Percentiles rank a stretch among this genome's conserved stretches.
phyloP scores from a whole-genome alignment of 2,113 vertebrate species.

The Plecotus auritus region DNA sequence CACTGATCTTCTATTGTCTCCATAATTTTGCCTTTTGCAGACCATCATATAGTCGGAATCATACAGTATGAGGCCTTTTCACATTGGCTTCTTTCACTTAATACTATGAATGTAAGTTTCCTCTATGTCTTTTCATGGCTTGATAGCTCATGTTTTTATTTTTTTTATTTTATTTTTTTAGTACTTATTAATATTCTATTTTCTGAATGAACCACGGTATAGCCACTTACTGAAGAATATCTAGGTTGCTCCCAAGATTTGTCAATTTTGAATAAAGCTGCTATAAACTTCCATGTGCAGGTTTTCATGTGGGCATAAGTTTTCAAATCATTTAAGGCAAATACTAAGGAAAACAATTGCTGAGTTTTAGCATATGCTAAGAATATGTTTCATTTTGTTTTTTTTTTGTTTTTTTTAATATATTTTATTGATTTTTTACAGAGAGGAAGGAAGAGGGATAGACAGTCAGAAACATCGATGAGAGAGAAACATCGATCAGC shows the following conservation, averaged over 20 bases:
- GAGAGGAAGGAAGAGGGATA: no score
- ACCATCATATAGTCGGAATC: not conserved
- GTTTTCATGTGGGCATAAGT: not conserved
- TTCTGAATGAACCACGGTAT: not conserved
- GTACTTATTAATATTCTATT: not conserved
- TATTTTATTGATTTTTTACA: no score
- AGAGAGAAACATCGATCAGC: no score
- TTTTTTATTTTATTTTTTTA: not conserved
- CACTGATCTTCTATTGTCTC: not conserved
- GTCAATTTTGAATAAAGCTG: not conserved
- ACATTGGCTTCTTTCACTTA: not conserved
- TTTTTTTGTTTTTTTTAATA: no score
- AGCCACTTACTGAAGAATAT: not conserved
- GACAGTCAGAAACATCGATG: no score
- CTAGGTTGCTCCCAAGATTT: not conserved
- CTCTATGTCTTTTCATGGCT: not conserved
- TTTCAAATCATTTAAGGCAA: not conserved
- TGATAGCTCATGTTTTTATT: not conserved
- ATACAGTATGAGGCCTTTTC: not conserved
- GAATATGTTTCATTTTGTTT: not conserved
- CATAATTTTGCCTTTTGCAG: not conserved
- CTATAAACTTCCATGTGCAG: not conserved
- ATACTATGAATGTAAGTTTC: not conserved
- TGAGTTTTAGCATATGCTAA: not conserved
- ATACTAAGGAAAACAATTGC: not conserved